Evolutionary conservation across 2,113 vertebrate species (phyloP).

Genomic region (Rhipidura dahli): DNA sequence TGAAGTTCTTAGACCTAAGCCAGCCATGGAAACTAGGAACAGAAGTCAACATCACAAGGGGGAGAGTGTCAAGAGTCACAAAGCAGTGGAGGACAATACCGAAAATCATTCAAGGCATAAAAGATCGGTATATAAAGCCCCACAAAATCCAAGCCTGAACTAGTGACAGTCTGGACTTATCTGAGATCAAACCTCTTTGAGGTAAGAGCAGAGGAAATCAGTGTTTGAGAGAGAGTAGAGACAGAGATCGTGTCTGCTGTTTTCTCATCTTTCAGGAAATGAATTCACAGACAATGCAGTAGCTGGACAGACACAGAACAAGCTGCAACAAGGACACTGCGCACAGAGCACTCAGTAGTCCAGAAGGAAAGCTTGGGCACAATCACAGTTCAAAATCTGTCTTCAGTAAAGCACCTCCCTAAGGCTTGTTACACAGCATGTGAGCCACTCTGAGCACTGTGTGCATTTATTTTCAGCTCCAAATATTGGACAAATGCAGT

Average conservation of each 20-base stretch:
- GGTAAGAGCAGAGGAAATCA: not conserved
- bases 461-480: not conserved
- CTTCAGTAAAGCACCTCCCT: not conserved
- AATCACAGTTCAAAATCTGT: not conserved
- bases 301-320: not conserved
- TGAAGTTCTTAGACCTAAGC: not conserved
- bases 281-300: not conserved
- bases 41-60: not conserved
- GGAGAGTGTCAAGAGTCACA: not conserved
- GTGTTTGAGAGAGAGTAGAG: not conserved
- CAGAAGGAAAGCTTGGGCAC: not conserved
- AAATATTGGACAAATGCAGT: not conserved
- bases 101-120: not conserved
- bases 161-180: not conserved
- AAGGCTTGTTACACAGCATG: not conserved
- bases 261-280: not conserved
- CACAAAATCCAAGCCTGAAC: not conserved
- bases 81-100: not conserved
- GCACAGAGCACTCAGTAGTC: not conserved
- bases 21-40: not conserved
- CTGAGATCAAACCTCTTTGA: not conserved
- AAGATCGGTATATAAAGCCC: not conserved
- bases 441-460: not conserved
- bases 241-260: not conserved
- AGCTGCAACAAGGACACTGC: not conserved